Base-by-base conservation (phyloP, 1,140 invertebrate species). In the Branchinecta lindahli region DNA sequence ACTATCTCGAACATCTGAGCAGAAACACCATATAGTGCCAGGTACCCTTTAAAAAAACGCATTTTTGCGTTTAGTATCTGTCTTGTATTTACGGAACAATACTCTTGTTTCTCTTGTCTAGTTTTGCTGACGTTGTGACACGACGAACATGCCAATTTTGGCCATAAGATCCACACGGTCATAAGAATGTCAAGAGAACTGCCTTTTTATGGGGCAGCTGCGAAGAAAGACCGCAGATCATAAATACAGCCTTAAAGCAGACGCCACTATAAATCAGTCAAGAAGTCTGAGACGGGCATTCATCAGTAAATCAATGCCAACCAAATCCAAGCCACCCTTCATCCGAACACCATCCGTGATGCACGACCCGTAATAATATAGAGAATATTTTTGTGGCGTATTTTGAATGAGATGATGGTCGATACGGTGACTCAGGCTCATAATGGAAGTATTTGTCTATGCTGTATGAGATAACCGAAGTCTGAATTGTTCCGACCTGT, bases 231-330 rank as follows among this genome's bases (percentile, higher is more conserved):
- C 52, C 52, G 52, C 52, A 20, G 52, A 61, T 61, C 12, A 61
- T 61, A 61, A 61, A 61, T 61, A 61, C 18, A 61, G 52, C 52
- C 2, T 61, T 61, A 61, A 61, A 61, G 52, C 52, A 61, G 52
- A 61, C 52, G 52, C 52, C 52, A 61, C 52, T 61, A 61, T 61
- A 61, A 61, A 61, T 61, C 52, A 61, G 52, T 61, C 52, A 61
- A 61, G 6, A 61, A 61, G 52, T 15, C 52, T 61, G 52, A 61
- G 52, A 61, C 52, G 52, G 52, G 52, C 52, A 61, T 61, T 61
- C 52, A 20, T 61, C 52, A 61, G 52, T 61, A 61, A 61, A 61
- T 61, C 52, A 61, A 61, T 6, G 52, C 18, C 52, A 15, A 20
- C 52, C 52, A 61, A 20, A 15, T 61, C 18, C 52, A 33, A 61